Evolutionary conservation across 2,113 vertebrate genomes (phyloP), one percentile per base, ranked within the genome.

Genomic region (Scophthalmus maximus): DNA sequence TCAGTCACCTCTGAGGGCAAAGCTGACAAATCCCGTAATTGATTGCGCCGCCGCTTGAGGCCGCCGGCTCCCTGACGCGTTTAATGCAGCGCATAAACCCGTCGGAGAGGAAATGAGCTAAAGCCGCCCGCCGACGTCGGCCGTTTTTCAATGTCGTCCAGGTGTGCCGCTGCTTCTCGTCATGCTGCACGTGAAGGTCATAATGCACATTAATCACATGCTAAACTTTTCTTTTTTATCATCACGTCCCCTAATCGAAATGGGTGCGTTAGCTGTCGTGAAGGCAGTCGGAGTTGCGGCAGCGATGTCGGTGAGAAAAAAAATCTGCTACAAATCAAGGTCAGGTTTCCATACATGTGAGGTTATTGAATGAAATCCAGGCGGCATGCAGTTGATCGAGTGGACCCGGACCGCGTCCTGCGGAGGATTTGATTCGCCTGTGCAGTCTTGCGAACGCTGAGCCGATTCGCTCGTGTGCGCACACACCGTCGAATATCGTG

Each of bases 81-180:
- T 88, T 70, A 53, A 59, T 62, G 60, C 55, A 6, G 50, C 49
- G 51, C 77, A 66, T 84, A 79, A 86, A 89, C 18, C 73, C 66
- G 72, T 88, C 80, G 9, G 56, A 78, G 57, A 68, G 56, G 17
- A 79, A 84, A 86, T 66, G 74, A 86, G 72, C 42, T 68, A 56
- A 75, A 70, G 76, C 79, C 1, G 51, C 61, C 44, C 8, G 61
- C 23, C 47, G 60, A 57, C 26, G 74, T 68, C 32, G 0, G 8
- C 34, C n/a, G n/a, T 40, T 32, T 30, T 26, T 56, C 65, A 64
- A 59, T 68, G 62, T 68, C 79, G 42, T n/a, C 38, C 58, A 53
- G 30, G 56, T 68, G 66, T 61, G 69, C 3, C n/a, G 6, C 44
- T 11, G 30, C 25, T 72, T 67, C 65, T 79, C 46, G 38, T 75